These are phyloP conservation scores for Rhinoptilus africanus DNA, from an alignment of 2,113 vertebrate species.

Conservation along the genomic window DNA sequence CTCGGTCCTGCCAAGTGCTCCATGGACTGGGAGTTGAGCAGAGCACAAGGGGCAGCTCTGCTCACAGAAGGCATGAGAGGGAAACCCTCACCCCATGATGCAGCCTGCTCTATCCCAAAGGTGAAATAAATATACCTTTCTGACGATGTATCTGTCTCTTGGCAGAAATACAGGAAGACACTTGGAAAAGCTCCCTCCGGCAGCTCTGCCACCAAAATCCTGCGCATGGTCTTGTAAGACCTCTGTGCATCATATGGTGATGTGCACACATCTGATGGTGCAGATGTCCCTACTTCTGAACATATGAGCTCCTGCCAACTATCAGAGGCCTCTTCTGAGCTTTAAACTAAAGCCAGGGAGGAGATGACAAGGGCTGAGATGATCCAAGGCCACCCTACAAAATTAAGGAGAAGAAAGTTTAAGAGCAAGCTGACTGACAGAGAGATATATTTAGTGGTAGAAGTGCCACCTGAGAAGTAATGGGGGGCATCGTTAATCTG, in stretches of 20 bases:
- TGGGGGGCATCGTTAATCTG: accelerated
- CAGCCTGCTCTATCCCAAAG: background rate
- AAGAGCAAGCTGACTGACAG: background rate
- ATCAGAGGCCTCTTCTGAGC: background rate
- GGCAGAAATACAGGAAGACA: accelerated
- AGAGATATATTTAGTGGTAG: background rate
- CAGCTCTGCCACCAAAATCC: background rate
- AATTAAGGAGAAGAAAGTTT: background rate
- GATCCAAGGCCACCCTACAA: background rate
- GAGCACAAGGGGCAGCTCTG: accelerated
- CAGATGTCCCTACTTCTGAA: background rate
- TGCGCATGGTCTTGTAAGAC: background rate
- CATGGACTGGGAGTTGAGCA: background rate
- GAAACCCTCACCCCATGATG: accelerated
- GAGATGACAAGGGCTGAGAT: background rate
- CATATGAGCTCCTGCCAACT: background rate
- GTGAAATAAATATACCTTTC: background rate
- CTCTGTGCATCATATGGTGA: accelerated
- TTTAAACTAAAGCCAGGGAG: background rate
- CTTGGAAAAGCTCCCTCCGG: background rate
- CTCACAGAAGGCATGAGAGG: background rate
- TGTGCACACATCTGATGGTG: too few relatives aligned
- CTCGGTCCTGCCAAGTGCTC: background rate
- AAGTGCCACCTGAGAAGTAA: background rate
- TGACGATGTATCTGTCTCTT: accelerated